Percentiles rank a stretch among this genome's conserved stretches.
These are phyloP conservation scores for Clusia tigrina DNA, from an alignment of 2,888 invertebrate species.

Conservation along the genomic window DNA sequence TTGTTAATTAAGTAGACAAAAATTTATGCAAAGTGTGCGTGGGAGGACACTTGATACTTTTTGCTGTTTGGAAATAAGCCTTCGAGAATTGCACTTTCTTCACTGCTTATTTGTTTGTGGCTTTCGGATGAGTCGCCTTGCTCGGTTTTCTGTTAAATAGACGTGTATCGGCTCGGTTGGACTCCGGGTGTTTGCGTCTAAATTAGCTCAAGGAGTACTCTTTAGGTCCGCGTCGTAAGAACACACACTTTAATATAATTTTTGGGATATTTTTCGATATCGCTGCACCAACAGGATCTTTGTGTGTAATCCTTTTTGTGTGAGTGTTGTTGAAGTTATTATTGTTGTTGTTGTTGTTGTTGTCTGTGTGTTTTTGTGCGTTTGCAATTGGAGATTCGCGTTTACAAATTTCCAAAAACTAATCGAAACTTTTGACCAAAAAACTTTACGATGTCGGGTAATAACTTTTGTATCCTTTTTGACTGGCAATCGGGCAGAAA, in stretches of 20 bases:
- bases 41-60: conserved; percentile 52
- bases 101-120: conserved; percentile 55
- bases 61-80: conserved; percentile 52
- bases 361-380: conserved; percentile 21
- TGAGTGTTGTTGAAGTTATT: no score
- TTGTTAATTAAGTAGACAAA: conserved; percentile 43
- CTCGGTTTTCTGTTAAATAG: not conserved
- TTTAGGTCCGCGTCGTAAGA: not conserved
- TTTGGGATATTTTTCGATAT: conserved; percentile 18
- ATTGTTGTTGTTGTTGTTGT: no score
- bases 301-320: conserved; percentile 21
- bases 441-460: conserved; percentile 33
- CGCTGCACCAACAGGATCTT: conserved; percentile 35
- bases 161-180: conserved; percentile 15
- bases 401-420: conserved; percentile 9
- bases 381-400: not conserved
- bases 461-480: conserved; percentile 45
- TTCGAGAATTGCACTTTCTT: conserved; percentile 58
- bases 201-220: conserved; percentile 46
- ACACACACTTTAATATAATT: not conserved
- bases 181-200: conserved; percentile 58
- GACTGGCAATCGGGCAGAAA: conserved; percentile 36
- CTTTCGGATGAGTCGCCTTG: conserved; percentile 35
- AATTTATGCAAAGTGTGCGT: conserved; percentile 50
- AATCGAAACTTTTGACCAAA: conserved; percentile 27